Base-by-base conservation (phyloP, 1,140 invertebrate species). In the Lordiphosa stackelbergi region DNA sequence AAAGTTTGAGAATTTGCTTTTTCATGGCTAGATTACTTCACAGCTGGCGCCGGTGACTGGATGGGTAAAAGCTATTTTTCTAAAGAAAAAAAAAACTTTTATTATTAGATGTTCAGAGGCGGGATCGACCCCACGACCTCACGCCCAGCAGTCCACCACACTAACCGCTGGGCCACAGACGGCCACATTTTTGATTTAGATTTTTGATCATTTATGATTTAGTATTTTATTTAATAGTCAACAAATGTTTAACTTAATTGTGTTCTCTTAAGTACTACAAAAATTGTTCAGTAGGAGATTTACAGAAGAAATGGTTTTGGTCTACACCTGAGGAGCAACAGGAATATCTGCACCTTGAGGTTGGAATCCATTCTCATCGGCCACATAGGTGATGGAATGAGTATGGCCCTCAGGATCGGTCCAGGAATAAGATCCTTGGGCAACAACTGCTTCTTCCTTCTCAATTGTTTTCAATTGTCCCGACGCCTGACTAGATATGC, bases 291-390 rank as follows among this genome's bases (percentile, higher is more conserved):
- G 28, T 7, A 5, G 7, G 28, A 36, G 3, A 5, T 19, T 43
- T 34, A 5, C 9, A 11, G 28, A 10, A 10, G 1, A 13, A 43
- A 2, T 31, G 28, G 43, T 28, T 24, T 46, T 31, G 31, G 31
- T 8, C 43, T 11, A 34, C 11, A 5, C 63, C 31, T 35, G n/a
- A 13, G 63, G 64, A 13, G 93, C 92, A n/a, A 73, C 66, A 22
- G 79, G 79, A 9, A 93, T 69, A 85, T 92, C 91, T 31, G 87
- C 90, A n/a, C 91, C 91, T 55, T 88, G 52, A 1, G 93, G 91
- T 53, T 91, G 91, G 90, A 92, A 94, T 28, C 93, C 93, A 62
- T 93, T 92, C 85, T 74, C 60, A 69, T 69, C 69, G 46, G 74
- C 74, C 28, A 65, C 9, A 31, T 78, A 78, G 40, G 2, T 58